Evolutionary conservation across 1,140 invertebrate genomes (phyloP), one percentile per base, ranked within the genome.

Genomic region (Notospermus geniculatus): DNA sequence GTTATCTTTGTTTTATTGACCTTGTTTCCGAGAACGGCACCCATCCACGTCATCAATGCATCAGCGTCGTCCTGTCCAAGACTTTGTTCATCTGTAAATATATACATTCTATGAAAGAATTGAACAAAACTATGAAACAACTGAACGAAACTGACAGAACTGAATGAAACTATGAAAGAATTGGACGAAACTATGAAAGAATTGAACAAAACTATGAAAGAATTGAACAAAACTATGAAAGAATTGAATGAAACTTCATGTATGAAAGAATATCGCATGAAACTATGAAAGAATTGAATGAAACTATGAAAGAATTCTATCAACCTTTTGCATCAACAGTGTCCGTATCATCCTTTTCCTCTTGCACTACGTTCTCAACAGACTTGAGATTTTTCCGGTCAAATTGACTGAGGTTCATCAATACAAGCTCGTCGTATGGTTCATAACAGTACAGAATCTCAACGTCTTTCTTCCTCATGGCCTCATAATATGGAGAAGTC

Each of bases 391-490:
- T 84, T 71, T 90, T 88, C 54, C 86, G 86, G 62, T 90, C 88
- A 76, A 92, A 98, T 73, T 92, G 87, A 66, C 86, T 86, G 23
- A 98, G 80, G 70, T 97, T 91, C 84, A 97, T 88, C 0, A 98
- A 81, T 11, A 98, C 93, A 25, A 97, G 81, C 80, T 98, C 96
- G 82, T 98, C 96, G 71, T 97, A 95, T 0, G 90, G 88, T 72
- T 98, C 94, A 72, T 94, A 97, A 74, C 93, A 93, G 78, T 97
- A 97, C 1, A 99, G 77, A 1, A 98, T 94, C 84, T 98, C 93
- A 2, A 91, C 85, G 63, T 95, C 88, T 65, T 88, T 75, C 60
- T 84, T 79, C 71, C 92, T 92, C 1, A 98, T 82, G 22, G 91
- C 91, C 83, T 98, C 95, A 73, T 89, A 94, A 76, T 98, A 98